Conservation (phyloP, 2,888 invertebrate species). For the Flexamia atlantica region DNA sequence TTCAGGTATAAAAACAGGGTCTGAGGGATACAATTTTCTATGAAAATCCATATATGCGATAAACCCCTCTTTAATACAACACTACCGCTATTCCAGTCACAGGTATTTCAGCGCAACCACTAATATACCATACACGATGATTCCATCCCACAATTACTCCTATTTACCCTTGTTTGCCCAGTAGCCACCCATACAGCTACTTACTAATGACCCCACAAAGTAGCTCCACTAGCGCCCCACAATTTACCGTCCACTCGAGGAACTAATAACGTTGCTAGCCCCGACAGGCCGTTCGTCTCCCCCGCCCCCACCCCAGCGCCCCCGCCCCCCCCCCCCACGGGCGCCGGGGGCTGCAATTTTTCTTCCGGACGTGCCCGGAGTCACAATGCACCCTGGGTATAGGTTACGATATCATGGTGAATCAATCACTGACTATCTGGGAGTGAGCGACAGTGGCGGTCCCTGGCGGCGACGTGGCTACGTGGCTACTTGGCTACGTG, state of each 20-base stretch:
- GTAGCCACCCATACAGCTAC: not conserved
- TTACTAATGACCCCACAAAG: slow-evolving; percentile 35
- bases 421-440: slow-evolving; percentile 42
- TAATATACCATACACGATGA: too few species aligned
- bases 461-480: not conserved
- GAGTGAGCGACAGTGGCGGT: not conserved
- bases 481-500: too few species aligned
- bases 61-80: too few species aligned
- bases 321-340: not conserved
- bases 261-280: slow-evolving; percentile 38
- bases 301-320: slow-evolving; percentile 26
- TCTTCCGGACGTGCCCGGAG: slow-evolving; percentile 43
- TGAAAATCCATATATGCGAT: too few species aligned
- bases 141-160: too few species aligned
- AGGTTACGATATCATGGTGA: slow-evolving; percentile 42
- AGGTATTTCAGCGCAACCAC: too few species aligned
- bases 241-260: slow-evolving; percentile 44
- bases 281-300: slow-evolving; percentile 44
- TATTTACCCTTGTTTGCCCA: not conserved
- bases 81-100: too few species aligned
- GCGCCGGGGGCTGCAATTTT: slow-evolving; percentile 52
- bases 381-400: not conserved
- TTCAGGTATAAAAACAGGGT: too few species aligned
- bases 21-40: too few species aligned
- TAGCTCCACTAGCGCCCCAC: not conserved